Conservation (phyloP, 1,140 invertebrate genomes). For the Eciton burchellii region DNA sequence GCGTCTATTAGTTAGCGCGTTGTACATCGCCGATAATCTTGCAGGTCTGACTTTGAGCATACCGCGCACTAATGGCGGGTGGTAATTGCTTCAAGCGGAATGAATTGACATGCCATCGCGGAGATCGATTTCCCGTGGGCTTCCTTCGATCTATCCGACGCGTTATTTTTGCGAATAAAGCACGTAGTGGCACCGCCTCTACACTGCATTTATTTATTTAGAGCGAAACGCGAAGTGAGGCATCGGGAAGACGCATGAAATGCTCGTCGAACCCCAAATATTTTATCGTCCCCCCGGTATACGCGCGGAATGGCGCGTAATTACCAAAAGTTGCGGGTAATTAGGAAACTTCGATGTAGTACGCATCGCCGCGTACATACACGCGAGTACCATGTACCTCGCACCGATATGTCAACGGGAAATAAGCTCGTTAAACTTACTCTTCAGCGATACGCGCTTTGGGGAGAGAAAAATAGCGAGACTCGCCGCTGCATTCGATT, state of each 20-base stretch:
- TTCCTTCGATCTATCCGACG: not conserved
- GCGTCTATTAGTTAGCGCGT: slow-evolving; percentile 45
- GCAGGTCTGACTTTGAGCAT: slow-evolving; percentile 21
- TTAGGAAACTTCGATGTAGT: slow-evolving; percentile 49
- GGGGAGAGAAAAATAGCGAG: not conserved
- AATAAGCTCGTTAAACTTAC: slow-evolving; percentile 53
- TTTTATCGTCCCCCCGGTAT: slow-evolving; percentile 19
- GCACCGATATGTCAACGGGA: slow-evolving; percentile 3
- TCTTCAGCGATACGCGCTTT: slow-evolving; percentile 23
- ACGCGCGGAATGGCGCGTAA: not conserved
- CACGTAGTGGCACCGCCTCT: too few relatives aligned
- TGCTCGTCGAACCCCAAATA: not conserved
- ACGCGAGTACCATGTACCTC: slow-evolving; percentile 2
- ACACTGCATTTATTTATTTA: not conserved
- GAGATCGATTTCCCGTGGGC: slow-evolving; percentile 3
- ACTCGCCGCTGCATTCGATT: slow-evolving; percentile 5
- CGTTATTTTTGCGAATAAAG: not conserved
- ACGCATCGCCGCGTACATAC: not conserved
- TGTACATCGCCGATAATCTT: slow-evolving; percentile 42
- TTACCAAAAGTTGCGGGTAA: slow-evolving; percentile 45
- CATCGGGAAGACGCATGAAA: not conserved
- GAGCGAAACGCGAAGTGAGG: not conserved
- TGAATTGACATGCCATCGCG: slow-evolving; percentile 14
- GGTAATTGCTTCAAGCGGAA: slow-evolving; percentile 47
- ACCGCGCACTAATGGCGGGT: slow-evolving; percentile 3